Base-by-base conservation (phyloP, 2,113 vertebrate species). In the Mastomys coucha region DNA sequence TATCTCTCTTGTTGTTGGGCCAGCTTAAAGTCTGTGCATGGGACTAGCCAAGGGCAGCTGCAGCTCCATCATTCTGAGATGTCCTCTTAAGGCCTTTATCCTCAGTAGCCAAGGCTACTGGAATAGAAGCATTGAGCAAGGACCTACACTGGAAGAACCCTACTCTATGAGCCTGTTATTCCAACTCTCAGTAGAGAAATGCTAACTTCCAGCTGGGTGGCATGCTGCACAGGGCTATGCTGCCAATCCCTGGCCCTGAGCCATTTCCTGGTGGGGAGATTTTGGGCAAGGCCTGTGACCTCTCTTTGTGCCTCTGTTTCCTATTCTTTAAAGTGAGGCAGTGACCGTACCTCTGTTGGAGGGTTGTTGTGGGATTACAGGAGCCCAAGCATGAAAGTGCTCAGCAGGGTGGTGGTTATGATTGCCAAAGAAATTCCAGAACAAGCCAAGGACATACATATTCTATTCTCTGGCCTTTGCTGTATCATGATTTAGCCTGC, bases 321-420 rank as follows among this genome's bases (percentile, higher is more conserved):
- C 93, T 94, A 70, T 76, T 91, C 82, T 88, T 86, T 91, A 92
- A 92, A 96, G 89, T 1, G 0, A 56, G 76, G 93, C 73, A 90
- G 14, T 58, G n/a, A 85, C 82, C 4, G 1, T 70, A 3, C 22
- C 82, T 42, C 77, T 7, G 0, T 63, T 28, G 28, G 86, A 82
- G 19, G 45, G 91, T 28, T 20, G 36, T 28, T 80, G 89, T 77
- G 89, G 89, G 95, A 91, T 86, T 56, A n/a, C 0, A 0, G 90
- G 96, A 81, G 51, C 75, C 92, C 89, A 65, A 72, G 89, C 67
- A 2, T 96, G 97, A 89, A 89, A 73, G 91, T 17, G 63, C 86
- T 39, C 56, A 49, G 84, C 33, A 1, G 60, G 88, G 14, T 0
- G 3, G 73, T 49, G 7, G 92, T n/a, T 4, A 22, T 0, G 80